A percentile compares a stretch with the other conserved stretches of the same genome.
phyloP scores from a whole-genome alignment of 1,140 invertebrate species.

The Mactra quadrangularis region DNA sequence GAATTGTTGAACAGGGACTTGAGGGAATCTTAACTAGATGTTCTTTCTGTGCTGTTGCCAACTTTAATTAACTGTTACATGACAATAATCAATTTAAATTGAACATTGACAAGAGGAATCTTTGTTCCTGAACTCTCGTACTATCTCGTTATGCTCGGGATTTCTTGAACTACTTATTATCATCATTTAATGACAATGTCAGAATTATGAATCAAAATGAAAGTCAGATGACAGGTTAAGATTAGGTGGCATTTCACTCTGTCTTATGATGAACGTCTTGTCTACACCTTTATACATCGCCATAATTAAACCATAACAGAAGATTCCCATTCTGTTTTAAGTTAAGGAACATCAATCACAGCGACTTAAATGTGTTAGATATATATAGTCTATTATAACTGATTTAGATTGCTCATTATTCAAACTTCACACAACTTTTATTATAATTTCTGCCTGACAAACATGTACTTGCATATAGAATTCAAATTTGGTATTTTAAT shows the following conservation, averaged over 20 bases:
- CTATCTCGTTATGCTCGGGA: too few relatives aligned
- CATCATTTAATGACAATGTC: too few relatives aligned
- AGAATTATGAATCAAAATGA: too few relatives aligned
- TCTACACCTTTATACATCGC: not conserved
- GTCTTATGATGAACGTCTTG: not conserved
- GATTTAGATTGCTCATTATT: slow-evolving; percentile 27
- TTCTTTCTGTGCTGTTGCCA: too few relatives aligned
- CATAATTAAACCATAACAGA: slow-evolving; percentile 3
- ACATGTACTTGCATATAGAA: slow-evolving; percentile 33
- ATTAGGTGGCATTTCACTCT: slow-evolving; percentile 32
- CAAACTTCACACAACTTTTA: slow-evolving; percentile 19
- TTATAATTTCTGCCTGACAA: slow-evolving; percentile 17
- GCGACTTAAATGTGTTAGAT: not conserved
- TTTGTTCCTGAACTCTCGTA: too few relatives aligned
- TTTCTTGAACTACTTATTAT: too few relatives aligned
- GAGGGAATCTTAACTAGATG: too few relatives aligned
- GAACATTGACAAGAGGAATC: too few relatives aligned
- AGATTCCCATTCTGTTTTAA: not conserved
- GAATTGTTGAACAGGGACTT: too few relatives aligned
- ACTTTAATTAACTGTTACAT: too few relatives aligned
- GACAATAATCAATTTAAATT: too few relatives aligned
- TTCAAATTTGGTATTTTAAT: not conserved
- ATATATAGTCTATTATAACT: slow-evolving; percentile 7
- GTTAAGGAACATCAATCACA: slow-evolving; percentile 3
- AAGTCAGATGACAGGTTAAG: too few relatives aligned